These are phyloP conservation scores for Pipra filicauda DNA, from an alignment of 2,113 vertebrate species.

Conservation along the genomic window DNA sequence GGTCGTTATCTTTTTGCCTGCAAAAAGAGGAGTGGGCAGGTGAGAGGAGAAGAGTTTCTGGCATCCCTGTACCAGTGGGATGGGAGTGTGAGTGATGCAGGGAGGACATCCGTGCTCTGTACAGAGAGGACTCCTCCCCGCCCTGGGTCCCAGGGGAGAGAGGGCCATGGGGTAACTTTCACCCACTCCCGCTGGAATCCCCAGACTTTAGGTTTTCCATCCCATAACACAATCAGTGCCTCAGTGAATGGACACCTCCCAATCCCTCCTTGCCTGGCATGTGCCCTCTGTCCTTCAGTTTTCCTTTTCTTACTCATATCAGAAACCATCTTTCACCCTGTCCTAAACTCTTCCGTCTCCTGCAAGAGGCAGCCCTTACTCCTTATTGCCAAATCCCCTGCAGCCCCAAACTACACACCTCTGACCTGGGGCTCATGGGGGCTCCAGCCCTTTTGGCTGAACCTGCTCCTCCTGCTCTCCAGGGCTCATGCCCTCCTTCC, in stretches of 20 bases:
- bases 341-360: not conserved
- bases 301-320: not conserved
- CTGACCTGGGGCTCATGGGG: not conserved
- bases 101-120: not conserved
- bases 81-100: rapidly evolving
- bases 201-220: not conserved
- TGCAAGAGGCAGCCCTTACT: not conserved
- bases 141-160: not conserved
- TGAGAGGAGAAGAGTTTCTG: not conserved
- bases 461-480: not conserved
- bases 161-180: not conserved
- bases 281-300: not conserved
- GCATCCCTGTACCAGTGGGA: not conserved
- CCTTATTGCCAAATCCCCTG: not conserved
- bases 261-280: not conserved
- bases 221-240: not conserved
- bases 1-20: not conserved
- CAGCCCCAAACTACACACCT: not conserved
- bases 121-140: rapidly evolving
- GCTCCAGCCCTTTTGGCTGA: not conserved
- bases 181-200: not conserved
- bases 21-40: not conserved
- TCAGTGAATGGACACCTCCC: not conserved
- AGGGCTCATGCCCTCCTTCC: not conserved
- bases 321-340: not conserved